Evolutionary conservation across 2,113 vertebrate species (phyloP).

Genomic region (Phaetusa simplex): DNA sequence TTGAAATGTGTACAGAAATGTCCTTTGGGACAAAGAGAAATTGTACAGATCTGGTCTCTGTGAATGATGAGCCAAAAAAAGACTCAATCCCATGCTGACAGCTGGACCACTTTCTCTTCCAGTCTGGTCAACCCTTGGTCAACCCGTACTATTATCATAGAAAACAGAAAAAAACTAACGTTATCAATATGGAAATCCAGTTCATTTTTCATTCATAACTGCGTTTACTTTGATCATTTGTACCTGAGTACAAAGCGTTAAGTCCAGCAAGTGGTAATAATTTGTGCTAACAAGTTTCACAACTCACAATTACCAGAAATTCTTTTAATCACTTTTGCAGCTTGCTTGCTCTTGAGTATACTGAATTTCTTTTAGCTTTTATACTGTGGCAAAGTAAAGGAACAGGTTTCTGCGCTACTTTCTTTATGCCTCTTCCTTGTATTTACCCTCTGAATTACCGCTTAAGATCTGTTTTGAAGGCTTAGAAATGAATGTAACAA

Average conservation of each 20-base stretch:
- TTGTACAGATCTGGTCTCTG: not conserved
- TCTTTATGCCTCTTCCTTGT: not conserved
- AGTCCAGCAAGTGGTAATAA: not conserved
- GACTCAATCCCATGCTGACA: not conserved
- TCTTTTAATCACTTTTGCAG: not conserved
- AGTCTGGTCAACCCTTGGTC: not conserved
- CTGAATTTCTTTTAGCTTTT: not conserved
- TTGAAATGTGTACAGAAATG: not conserved
- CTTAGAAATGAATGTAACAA: not conserved
- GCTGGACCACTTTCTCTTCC: not conserved
- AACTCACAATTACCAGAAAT: too few relatives aligned
- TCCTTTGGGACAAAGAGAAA: not conserved
- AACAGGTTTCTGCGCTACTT: not conserved
- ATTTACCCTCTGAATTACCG: not conserved
- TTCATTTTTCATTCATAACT: not conserved
- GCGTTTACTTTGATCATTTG: not conserved
- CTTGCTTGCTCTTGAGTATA: not conserved
- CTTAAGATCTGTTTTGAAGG: not conserved
- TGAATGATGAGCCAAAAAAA: not conserved
- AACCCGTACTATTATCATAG: not conserved
- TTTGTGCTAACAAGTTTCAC: not conserved
- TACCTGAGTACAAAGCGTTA: accelerated
- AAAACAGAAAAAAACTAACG: not conserved
- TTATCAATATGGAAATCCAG: not conserved
- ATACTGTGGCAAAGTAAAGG: not conserved